phyloP scores from a whole-genome alignment of 2,797 vertebrate genomes.

The Limnodromus scolopaceus region DNA sequence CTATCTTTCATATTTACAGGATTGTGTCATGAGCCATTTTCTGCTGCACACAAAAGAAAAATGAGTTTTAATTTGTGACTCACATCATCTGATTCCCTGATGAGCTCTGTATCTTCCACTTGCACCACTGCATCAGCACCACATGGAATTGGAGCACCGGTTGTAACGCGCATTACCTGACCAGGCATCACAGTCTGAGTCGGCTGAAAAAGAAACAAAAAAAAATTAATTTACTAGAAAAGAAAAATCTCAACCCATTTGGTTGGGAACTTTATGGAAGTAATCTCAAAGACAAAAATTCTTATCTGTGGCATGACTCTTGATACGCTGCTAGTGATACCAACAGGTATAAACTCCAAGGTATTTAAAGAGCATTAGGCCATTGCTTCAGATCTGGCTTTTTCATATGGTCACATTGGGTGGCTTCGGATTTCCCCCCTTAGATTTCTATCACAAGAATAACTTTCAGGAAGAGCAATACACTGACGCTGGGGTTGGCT shows the following conservation, averaged over 20 bases:
- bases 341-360: not conserved
- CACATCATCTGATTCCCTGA: constrained; percentile 97
- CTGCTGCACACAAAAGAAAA: not conserved
- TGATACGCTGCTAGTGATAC: not conserved
- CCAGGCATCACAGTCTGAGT: constrained; percentile 99
- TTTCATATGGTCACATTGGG: not conserved
- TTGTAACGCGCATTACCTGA: constrained; percentile 98
- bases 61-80: constrained; percentile 64
- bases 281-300: not conserved
- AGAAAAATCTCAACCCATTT: not conserved
- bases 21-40: not conserved
- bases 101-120: constrained; percentile 97
- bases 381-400: not conserved
- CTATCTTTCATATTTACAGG: not conserved
- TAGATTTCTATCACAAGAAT: not conserved
- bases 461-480: not conserved
- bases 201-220: constrained; percentile 79
- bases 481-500: not conserved
- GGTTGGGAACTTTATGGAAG: not conserved
- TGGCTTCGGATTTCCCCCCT: not conserved
- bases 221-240: not conserved
- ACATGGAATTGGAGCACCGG: constrained; percentile 96
- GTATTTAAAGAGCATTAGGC: not conserved
- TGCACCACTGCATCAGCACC: constrained; percentile 98
- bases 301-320: not conserved